phyloP scores from a whole-genome alignment of 1,140 invertebrate genomes.

The Meteorus sp. region DNA sequence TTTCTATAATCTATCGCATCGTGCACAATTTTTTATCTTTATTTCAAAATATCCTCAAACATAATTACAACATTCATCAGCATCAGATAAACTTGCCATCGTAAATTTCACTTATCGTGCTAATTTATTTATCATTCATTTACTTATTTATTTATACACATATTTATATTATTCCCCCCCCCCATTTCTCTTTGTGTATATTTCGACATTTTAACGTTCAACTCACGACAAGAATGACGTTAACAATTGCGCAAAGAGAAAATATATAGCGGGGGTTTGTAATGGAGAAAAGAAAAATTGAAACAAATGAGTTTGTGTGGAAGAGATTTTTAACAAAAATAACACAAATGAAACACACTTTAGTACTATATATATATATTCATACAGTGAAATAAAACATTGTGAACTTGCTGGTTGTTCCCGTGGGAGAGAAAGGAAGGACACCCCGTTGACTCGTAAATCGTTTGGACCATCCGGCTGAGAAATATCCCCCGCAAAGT shows the following conservation, averaged over 20 bases:
- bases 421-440: constrained; percentile 8
- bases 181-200: neutral
- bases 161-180: neutral
- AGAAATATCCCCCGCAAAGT: neutral
- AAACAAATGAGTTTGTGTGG: no score
- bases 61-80: constrained; percentile 1
- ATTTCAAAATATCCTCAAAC: neutral
- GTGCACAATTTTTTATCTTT: no score
- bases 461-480: constrained; percentile 8
- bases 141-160: no score
- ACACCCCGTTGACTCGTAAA: constrained; percentile 14
- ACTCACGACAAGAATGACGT: neutral
- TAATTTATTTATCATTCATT: no score
- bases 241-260: constrained; percentile 3
- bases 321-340: no score
- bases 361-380: no score
- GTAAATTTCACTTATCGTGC: neutral
- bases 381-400: no score
- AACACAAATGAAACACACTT: no score
- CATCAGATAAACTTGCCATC: constrained; percentile 3
- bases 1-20: neutral
- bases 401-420: neutral
- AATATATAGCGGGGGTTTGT: no score
- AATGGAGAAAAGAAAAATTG: no score
- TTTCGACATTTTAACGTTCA: neutral